These are phyloP conservation scores for Agapostemon virescens DNA, from an alignment of 2,888 invertebrate genomes.

Conservation along the genomic window DNA sequence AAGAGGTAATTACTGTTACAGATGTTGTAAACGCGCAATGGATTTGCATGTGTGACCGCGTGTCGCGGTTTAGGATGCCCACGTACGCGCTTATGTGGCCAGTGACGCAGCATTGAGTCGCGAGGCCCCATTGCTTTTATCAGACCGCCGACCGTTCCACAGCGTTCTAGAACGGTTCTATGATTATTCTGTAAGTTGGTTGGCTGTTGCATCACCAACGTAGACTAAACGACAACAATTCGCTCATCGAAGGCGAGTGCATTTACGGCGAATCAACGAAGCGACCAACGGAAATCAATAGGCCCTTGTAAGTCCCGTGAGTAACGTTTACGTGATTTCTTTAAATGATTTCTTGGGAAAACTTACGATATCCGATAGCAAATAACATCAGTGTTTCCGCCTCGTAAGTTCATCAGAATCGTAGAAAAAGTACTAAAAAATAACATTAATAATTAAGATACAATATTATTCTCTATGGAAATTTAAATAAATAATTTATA, in stretches of 20 bases:
- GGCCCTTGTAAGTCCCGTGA: neutral
- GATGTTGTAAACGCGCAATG: conserved; percentile 31
- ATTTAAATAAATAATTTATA: neutral
- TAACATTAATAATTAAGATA: neutral
- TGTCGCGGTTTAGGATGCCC: conserved; percentile 60
- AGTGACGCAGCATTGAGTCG: conserved; percentile 43
- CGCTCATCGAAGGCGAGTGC: neutral
- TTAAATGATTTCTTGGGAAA: neutral
- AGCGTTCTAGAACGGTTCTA: neutral
- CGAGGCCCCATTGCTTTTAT: conserved; percentile 14
- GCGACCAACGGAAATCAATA: neutral
- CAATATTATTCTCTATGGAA: neutral
- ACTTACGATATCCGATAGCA: no score
- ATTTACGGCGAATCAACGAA: conserved; percentile 23
- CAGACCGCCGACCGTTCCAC: neutral
- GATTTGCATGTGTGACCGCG: conserved; percentile 55
- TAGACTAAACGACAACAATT: conserved; percentile 1
- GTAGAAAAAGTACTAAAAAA: neutral
- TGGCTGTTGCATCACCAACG: conserved; percentile 36
- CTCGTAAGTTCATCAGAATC: neutral
- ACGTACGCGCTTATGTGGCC: conserved; percentile 61
- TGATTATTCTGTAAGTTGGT: conserved; percentile 13
- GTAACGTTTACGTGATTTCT: neutral
- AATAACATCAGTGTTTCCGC: no score
- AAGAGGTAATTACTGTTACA: conserved; percentile 30